phyloP scores from a whole-genome alignment of 2,888 invertebrate species.

The Congeria kusceri region DNA sequence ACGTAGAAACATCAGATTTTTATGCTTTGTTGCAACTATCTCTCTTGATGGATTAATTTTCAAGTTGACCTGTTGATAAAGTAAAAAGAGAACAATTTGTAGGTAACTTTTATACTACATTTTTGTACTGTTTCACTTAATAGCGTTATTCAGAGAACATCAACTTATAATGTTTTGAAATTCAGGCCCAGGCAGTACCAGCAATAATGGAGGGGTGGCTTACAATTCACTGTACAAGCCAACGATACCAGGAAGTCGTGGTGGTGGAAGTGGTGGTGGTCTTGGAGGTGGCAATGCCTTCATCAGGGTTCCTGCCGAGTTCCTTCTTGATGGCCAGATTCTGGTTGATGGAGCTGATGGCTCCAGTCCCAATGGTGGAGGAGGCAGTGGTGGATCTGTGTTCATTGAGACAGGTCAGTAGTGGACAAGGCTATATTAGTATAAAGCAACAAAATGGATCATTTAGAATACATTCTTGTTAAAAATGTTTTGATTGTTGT shows the following conservation, averaged over 20 bases:
- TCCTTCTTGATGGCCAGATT: conserved; percentile 72
- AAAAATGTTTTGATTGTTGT: not conserved
- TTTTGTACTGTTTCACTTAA: not conserved
- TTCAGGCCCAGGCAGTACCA: conserved; percentile 34
- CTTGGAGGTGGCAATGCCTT: conserved; percentile 71
- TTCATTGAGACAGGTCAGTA: conserved; percentile 72
- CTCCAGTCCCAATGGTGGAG: conserved; percentile 36
- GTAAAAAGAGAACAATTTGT: too few relatives aligned
- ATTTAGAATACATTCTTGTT: not conserved
- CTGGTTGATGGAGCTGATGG: conserved; percentile 70
- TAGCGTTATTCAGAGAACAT: too few relatives aligned
- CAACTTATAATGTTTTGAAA: not conserved
- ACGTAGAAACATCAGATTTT: too few relatives aligned
- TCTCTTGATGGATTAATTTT: too few relatives aligned
- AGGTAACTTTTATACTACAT: too few relatives aligned
- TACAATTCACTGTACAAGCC: conserved; percentile 75
- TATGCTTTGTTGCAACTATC: too few relatives aligned
- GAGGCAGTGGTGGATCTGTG: conserved; percentile 76
- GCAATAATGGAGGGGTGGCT: conserved; percentile 61
- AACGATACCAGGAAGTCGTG: conserved; percentile 64
- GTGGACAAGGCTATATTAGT: too few relatives aligned
- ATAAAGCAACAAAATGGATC: not conserved
- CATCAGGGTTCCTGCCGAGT: conserved; percentile 69
- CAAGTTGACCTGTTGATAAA: too few relatives aligned
- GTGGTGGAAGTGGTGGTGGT: conserved; percentile 68